Base-by-base conservation (phyloP, 2,113 vertebrate species). In the Embiotoca jacksoni region DNA sequence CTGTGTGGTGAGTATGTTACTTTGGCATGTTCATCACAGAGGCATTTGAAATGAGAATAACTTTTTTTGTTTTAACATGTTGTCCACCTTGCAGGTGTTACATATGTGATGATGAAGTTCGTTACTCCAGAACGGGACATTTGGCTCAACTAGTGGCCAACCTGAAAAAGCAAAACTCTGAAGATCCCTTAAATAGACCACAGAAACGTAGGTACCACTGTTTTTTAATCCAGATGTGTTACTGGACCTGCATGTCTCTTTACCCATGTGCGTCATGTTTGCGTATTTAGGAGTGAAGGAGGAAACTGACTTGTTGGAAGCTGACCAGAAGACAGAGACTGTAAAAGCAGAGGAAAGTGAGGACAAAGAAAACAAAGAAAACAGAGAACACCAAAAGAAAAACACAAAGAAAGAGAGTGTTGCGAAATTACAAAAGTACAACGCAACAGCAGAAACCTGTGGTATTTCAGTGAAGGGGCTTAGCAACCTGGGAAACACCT, bases 401-500 rank as follows among this genome's bases (percentile, higher is more conserved):
- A 95, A 82, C 9, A 55, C 11, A 10, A 93, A 94, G 82, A 93
- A 90, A 44, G 93, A 96, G 55, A 85, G 46, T 11, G 62, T 53
- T 50, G 93, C 83, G 87, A 92, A 87, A 78, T 66, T 75, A 3
- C 94, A 94, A 68, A 93, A 91, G 35, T 30, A 59, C 13, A 77
- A 1, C 9, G 5, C 82, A 44, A 41, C 82, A 55, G 83, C 78
- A 70, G 86, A 85, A 77, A 65, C 52, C 61, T 73, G 36, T 0
- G 88, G 92, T 10, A 75, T 97, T 59, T 85, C 92, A 9, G 96
- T 99, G 41, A 96, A 95, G 83, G 98, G 98, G 44, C 95, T 99
- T 65, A 98, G 97, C 90, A 99, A 99, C 86, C 90, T 99, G 90
- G 98, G 98, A 56, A 99, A 99, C 86, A 99, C 98, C 0, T 99